Percentiles rank a stretch among this genome's conserved stretches.
Conservation (phyloP, 2,113 vertebrate species). For the Gymnorhina tibicen region DNA sequence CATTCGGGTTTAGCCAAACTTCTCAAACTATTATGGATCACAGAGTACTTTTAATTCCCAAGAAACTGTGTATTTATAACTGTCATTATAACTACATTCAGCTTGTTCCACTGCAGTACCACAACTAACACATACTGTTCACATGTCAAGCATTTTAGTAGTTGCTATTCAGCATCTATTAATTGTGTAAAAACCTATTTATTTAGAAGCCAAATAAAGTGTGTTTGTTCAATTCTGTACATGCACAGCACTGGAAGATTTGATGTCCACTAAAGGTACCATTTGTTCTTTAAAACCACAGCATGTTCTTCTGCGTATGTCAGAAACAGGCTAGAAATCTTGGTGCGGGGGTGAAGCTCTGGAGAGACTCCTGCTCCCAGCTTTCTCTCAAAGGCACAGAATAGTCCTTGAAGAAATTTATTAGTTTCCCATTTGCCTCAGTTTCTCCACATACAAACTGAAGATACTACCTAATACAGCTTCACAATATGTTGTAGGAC, state of each 20-base stretch:
- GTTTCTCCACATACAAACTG: not conserved
- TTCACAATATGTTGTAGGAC: not conserved
- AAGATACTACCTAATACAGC: not conserved
- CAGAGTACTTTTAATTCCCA: not conserved
- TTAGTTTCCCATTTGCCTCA: not conserved
- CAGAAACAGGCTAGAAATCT: not conserved
- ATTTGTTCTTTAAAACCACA: not conserved
- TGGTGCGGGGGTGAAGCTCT: too few relatives aligned
- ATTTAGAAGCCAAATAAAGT: not conserved
- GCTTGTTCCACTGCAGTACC: not conserved
- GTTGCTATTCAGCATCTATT: not conserved
- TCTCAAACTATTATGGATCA: not conserved
- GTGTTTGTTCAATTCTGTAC: not conserved
- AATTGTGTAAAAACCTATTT: not conserved
- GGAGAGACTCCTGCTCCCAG: not conserved
- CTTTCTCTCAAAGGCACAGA: not conserved
- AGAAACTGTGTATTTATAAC: not conserved
- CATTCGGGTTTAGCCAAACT: not conserved
- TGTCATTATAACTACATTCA: not conserved
- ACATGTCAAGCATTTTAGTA: not conserved
- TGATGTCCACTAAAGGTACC: not conserved
- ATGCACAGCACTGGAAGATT: not conserved
- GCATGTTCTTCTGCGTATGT: not conserved
- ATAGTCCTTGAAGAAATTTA: not conserved
- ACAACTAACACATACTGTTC: not conserved